phyloP scores from a whole-genome alignment of 2,113 vertebrate genomes.

The Syngnathoides biaculeatus region DNA sequence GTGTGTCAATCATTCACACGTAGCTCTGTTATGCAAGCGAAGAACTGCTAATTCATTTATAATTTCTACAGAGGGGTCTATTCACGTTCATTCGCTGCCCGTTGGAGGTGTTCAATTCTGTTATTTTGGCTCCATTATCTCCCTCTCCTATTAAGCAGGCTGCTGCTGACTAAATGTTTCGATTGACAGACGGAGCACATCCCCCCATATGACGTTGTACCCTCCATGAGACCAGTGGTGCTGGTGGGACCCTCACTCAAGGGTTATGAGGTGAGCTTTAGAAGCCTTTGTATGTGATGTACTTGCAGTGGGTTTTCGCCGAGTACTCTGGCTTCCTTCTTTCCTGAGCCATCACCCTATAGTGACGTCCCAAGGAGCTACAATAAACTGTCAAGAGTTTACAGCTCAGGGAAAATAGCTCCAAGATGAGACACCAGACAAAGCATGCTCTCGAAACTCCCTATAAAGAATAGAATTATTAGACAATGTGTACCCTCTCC shows the following conservation, averaged over 20 bases:
- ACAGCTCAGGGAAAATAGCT: too few species aligned
- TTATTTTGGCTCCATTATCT: background rate
- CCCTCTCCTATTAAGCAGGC: slow-evolving; percentile 9
- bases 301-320: background rate
- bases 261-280: slow-evolving; percentile 87
- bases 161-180: slow-evolving; percentile 20
- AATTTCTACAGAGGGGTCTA: too few species aligned
- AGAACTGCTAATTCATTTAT: too few species aligned
- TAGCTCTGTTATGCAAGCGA: too few species aligned
- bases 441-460: too few species aligned
- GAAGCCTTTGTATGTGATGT: background rate
- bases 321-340: background rate
- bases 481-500: too few species aligned
- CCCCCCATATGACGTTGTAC: slow-evolving; percentile 91
- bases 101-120: slow-evolving; percentile 19
- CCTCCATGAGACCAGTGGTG: slow-evolving; percentile 95
- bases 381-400: too few species aligned
- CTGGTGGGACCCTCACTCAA: slow-evolving; percentile 93
- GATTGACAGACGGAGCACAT: slow-evolving; percentile 83
- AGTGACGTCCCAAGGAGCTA: too few species aligned
- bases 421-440: too few species aligned
- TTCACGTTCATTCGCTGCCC: slow-evolving; percentile 14
- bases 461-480: too few species aligned
- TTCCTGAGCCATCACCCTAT: background rate
- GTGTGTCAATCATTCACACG: too few species aligned